These are phyloP conservation scores for Macaca mulatta DNA, from an alignment of 2,113 vertebrate species.

Conservation along the genomic window DNA sequence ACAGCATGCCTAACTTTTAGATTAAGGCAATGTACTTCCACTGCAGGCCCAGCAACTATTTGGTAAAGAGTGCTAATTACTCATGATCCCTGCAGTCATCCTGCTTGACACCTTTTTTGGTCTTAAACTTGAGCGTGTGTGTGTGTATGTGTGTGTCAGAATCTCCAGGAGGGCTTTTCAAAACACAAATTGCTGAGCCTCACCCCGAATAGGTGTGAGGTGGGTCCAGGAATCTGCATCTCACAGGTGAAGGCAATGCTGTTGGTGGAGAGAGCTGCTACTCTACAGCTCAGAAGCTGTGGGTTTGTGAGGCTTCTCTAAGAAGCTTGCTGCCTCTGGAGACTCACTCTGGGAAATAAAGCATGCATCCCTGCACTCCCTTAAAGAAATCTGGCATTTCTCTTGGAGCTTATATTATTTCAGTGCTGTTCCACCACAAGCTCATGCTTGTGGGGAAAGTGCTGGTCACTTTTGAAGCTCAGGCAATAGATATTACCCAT, in stretches of 20 bases:
- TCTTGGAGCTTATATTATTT: fast-evolving
- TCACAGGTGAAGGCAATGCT: background rate
- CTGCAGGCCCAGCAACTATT: background rate
- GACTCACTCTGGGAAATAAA: background rate
- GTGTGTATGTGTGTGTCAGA: background rate
- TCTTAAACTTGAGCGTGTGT: background rate
- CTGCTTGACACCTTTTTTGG: too few species aligned
- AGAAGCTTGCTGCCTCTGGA: background rate
- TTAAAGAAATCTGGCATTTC: background rate
- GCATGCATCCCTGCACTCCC: fast-evolving
- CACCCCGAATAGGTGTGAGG: too few species aligned
- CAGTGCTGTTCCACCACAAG: fast-evolving
- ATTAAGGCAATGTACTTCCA: fast-evolving
- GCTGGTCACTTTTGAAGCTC: background rate
- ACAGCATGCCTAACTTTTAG: background rate
- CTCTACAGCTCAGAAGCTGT: fast-evolving
- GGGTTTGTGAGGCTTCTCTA: background rate
- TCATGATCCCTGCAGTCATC: too few species aligned
- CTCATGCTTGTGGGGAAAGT: fast-evolving
- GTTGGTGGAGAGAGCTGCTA: background rate
- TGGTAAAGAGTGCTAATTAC: background rate
- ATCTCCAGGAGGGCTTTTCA: background rate
- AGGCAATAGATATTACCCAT: background rate
- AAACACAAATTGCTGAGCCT: background rate
- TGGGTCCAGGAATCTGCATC: background rate